Evolutionary conservation across 2,888 invertebrate species (phyloP).

Genomic region (Microplitis manilae): DNA sequence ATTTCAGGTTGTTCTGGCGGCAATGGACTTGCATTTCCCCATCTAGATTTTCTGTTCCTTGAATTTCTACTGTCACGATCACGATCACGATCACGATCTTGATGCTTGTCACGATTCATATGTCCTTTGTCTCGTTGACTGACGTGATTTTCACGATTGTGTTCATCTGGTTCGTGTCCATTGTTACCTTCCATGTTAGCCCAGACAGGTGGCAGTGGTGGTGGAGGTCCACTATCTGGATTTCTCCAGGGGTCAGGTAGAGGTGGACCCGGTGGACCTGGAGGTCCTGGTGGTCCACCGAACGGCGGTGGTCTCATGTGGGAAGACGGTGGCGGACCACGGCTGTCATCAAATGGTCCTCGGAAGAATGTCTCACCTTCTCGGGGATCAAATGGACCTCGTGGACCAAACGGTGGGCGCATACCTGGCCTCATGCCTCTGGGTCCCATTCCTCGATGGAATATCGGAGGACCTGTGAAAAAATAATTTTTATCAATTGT

Average conservation of each 20-base stretch:
- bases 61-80: constrained; percentile 39
- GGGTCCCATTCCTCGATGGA: constrained; percentile 70
- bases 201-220: constrained; percentile 56
- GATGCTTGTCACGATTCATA: constrained; percentile 40
- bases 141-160: constrained; percentile 42
- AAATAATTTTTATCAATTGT: constrained; percentile 6
- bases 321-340: constrained; percentile 54
- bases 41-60: constrained; percentile 61
- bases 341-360: constrained; percentile 63
- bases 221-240: constrained; percentile 57
- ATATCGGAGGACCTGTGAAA: constrained; percentile 67
- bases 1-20: constrained; percentile 49
- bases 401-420: constrained; percentile 65
- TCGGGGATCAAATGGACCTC: constrained; percentile 62
- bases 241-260: constrained; percentile 61
- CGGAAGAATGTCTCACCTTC: constrained; percentile 65
- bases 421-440: constrained; percentile 67
- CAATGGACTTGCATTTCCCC: constrained; percentile 57
- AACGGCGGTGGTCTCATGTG: constrained; percentile 50
- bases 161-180: constrained; percentile 50
- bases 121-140: constrained; percentile 51
- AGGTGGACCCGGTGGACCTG: constrained; percentile 46
- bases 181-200: constrained; percentile 53
- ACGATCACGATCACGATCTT: constrained; percentile 40
- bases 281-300: constrained; percentile 45